Percentiles rank a stretch among this genome's conserved stretches.
Conservation (phyloP, 2,113 vertebrate genomes). For the Anolis carolinensis region DNA sequence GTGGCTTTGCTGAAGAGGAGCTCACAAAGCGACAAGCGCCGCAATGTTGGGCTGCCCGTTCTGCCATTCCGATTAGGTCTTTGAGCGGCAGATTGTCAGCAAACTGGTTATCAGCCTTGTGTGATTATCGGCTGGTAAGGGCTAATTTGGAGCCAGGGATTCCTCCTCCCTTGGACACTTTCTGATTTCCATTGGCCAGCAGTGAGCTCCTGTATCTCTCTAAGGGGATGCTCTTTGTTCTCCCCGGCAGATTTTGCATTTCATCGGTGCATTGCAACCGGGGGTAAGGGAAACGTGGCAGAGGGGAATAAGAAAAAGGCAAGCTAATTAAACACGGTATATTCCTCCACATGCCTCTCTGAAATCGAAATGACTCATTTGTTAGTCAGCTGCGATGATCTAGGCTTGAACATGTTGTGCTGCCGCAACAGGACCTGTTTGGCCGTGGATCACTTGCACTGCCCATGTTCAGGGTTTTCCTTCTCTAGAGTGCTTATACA, state of each 20-base stretch:
- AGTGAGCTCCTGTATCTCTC: constrained; percentile 31
- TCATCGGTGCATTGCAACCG: constrained; percentile 18
- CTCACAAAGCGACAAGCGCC: constrained; percentile 59
- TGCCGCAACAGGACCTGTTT: constrained; percentile 33
- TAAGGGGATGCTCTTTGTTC: constrained; percentile 32
- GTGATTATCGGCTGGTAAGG: constrained; percentile 46
- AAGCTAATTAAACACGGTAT: constrained; percentile 49
- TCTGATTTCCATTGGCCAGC: constrained; percentile 58
- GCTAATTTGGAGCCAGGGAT: constrained; percentile 60
- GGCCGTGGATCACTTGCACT: constrained; percentile 37
- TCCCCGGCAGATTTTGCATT: constrained; percentile 24
- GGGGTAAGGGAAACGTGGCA: not conserved
- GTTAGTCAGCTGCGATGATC: constrained; percentile 54
- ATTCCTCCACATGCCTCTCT: not conserved
- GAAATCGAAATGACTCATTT: constrained; percentile 41
- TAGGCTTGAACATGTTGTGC: constrained; percentile 40
- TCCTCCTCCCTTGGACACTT: constrained; percentile 44
- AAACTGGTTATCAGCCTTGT: constrained; percentile 49
- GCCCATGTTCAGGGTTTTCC: constrained; percentile 29
- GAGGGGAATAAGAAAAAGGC: not conserved
- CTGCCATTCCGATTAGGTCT: constrained; percentile 65
- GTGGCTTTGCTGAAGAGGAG: constrained; percentile 63
- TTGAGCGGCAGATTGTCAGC: constrained; percentile 51
- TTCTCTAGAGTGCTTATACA: constrained; percentile 19
- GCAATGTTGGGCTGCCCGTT: constrained; percentile 49